phyloP scores from a whole-genome alignment of 2,797 vertebrate species.

The Petrocephalus schoutedeni region DNA sequence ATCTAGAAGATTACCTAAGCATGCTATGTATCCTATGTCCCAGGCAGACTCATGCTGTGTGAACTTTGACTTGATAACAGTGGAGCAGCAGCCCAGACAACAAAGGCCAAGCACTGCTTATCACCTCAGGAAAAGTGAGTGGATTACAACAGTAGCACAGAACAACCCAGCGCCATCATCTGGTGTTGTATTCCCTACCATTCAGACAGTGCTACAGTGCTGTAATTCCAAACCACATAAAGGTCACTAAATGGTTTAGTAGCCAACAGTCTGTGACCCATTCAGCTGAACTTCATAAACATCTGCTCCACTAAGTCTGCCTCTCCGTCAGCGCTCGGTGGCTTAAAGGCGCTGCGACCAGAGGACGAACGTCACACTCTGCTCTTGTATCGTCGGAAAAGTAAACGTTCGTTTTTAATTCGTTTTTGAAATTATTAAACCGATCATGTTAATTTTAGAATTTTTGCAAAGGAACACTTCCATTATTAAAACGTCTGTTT shows the following conservation, averaged over 20 bases:
- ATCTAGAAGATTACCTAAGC: background rate
- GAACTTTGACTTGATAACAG: background rate
- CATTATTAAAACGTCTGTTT: background rate
- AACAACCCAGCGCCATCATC: background rate
- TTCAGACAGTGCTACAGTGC: background rate
- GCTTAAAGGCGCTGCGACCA: background rate
- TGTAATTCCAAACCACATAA: constrained; percentile 4
- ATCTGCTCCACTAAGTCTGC: background rate
- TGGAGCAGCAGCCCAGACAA: background rate
- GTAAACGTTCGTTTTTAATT: background rate
- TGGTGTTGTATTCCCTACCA: background rate
- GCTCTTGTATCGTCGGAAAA: background rate
- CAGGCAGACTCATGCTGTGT: background rate
- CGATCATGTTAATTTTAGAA: background rate
- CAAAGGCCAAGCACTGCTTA: background rate
- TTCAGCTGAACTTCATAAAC: constrained; percentile 7
- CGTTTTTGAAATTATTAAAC: background rate
- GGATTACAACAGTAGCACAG: background rate
- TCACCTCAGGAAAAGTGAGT: background rate
- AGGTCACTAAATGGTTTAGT: constrained; percentile 9
- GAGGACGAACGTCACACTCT: background rate
- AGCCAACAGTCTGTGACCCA: background rate
- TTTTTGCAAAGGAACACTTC: background rate
- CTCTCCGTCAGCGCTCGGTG: background rate
- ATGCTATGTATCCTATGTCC: background rate